Percentiles rank a stretch among this genome's conserved stretches.
phyloP scores from a whole-genome alignment of 2,888 invertebrate species.

The Phalangium opilio region DNA sequence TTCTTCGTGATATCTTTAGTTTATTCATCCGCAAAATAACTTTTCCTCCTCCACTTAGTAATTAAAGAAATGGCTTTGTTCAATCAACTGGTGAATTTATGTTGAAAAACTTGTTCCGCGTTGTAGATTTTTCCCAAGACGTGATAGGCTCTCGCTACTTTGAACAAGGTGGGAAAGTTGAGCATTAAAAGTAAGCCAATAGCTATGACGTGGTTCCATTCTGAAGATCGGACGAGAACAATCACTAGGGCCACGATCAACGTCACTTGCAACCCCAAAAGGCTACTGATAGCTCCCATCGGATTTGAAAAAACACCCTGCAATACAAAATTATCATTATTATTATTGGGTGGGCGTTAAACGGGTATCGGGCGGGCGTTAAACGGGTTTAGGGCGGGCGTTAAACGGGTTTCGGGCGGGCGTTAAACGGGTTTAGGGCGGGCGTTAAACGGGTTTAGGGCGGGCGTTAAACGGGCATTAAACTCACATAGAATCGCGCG shows the following conservation, averaged over 20 bases:
- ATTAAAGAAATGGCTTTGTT: too few species aligned
- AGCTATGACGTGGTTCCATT: constrained; percentile 85
- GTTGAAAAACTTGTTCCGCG: constrained; percentile 7
- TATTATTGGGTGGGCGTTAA: constrained; percentile 6
- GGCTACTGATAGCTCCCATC: constrained; percentile 51
- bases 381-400: too few species aligned
- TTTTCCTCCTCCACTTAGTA: too few species aligned
- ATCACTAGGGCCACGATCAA: constrained; percentile 58
- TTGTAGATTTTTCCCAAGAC: constrained; percentile 14
- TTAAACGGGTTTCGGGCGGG: too few species aligned
- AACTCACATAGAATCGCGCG: constrained; percentile 69
- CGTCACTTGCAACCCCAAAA: constrained; percentile 45
- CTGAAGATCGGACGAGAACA: constrained; percentile 56
- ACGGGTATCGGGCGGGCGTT: too few species aligned
- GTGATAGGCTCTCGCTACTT: constrained; percentile 38
- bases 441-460: too few species aligned
- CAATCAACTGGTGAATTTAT: too few species aligned
- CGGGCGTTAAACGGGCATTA: too few species aligned
- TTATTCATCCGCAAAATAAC: too few species aligned
- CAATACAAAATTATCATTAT: constrained; percentile 27
- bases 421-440: too few species aligned
- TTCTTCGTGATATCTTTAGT: too few species aligned
- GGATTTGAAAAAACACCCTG: constrained; percentile 80
- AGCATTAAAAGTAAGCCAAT: constrained; percentile 69
- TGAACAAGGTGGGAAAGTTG: constrained; percentile 82